Evolutionary conservation across 2,113 vertebrate species (phyloP), one percentile per base, ranked within the genome.

Genomic region (Antennarius striatus): DNA sequence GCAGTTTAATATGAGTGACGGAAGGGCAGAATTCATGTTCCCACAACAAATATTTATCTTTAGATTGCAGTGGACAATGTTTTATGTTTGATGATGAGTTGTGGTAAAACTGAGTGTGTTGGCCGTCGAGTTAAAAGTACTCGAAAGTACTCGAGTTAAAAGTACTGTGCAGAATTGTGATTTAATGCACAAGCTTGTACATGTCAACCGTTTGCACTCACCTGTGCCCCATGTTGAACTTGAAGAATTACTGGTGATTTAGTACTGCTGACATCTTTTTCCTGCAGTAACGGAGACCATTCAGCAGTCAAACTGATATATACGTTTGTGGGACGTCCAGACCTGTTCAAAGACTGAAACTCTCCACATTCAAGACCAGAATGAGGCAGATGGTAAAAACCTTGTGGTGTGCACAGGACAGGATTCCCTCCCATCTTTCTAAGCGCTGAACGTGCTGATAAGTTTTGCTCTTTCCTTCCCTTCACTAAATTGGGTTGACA

Each of bases 101-200:
- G 40, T 53, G 32, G 66, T 12, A 63, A 16, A 39, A 11, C 36
- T 65, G 10, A 52, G 62, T 63, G 59, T 68, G 54, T 58, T 15
- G 43, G 15, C 36, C 32, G 50, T 40, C 55, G 50, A 36, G 46
- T 76, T 68, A 66, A 48, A 56, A 39, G 56, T 15, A 43, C 45
- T 59, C 52, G 3, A 54, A n/a, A n/a, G n/a, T n/a, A n/a, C n/a
- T 40, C 55, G 50, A 36, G 46, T 76, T 68, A 66, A 48, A 56
- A 39, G 56, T 15, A 29, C 42, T 63, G n/a, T 28, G 7, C 42
- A 40, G 12, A 52, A 16, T 32, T 70, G 36, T 50, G 62, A 77
- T 11, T 78, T 55, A 78, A 65, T 45, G 29, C n/a, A 22, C 75
- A 81, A 57, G 80, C 56, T 54, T 50, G 40, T 47, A 73, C 70